Evolutionary conservation across 92 coral and sea anemone species (phyloP).

Genomic region (Blastomussa wellsi): DNA sequence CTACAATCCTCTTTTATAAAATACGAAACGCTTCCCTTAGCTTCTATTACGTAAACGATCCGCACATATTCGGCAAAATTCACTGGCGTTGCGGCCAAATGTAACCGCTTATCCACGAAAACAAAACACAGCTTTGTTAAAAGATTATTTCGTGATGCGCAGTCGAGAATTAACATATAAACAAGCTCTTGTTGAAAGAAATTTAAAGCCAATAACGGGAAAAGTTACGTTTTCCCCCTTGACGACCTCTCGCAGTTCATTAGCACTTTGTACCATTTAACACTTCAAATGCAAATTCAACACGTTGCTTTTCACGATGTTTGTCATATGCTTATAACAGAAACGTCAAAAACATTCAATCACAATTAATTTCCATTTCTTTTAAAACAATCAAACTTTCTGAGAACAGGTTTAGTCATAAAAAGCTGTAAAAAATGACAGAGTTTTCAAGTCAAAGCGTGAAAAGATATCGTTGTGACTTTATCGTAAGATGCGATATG

Average conservation of each 20-base stretch:
- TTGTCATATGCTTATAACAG: background rate
- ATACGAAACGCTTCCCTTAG: background rate
- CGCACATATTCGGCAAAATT: background rate
- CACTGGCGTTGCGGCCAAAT: background rate
- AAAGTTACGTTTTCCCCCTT: background rate
- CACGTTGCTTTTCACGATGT: background rate
- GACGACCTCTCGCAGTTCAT: background rate
- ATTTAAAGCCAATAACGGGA: background rate
- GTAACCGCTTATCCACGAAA: background rate
- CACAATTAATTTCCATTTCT: background rate
- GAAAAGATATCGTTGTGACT: background rate
- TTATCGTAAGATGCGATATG: conserved; percentile 3
- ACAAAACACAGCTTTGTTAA: background rate
- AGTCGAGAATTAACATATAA: conserved; percentile 2
- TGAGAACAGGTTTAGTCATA: background rate
- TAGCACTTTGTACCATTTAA: conserved; percentile 10
- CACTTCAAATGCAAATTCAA: conserved; percentile 32
- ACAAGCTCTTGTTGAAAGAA: background rate
- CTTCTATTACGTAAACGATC: background rate
- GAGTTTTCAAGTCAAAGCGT: background rate
- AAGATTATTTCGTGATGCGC: background rate
- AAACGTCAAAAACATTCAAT: conserved; percentile 13
- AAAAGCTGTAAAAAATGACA: background rate
- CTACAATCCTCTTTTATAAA: background rate
- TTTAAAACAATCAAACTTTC: background rate